Base-by-base conservation (phyloP, 2,888 invertebrate genomes). In the Dichetophora obliterata region DNA sequence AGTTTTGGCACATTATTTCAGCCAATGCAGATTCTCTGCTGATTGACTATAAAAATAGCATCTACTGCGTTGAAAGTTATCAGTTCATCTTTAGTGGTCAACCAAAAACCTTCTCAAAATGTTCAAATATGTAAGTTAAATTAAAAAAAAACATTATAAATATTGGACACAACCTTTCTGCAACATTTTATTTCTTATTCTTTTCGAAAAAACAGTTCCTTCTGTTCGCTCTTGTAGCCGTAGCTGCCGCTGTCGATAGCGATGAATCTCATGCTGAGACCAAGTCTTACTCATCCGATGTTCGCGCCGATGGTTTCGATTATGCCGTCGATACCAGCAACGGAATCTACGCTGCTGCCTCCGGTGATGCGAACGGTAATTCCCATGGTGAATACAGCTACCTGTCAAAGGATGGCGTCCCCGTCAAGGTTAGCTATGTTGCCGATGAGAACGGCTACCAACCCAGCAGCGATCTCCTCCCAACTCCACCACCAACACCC, bases 361-460 rank as follows among this genome's bases (percentile, higher is more conserved):
- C 37, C 2, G 87, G 87, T 43, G 84, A 87, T 80, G 83, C 54
- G 14, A 82, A 85, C 34, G 85, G 84, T 74, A 83, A 83, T 69
- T 83, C 84, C 8, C 81, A 84, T 1, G 87, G 87, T 11, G 22
- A 59, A 16, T 86, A 78, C 68, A 69, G 77, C 43, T 87, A 82
- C 82, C 57, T 83, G 3, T 83, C 85, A 8, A 86, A 86, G 65
- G 86, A 87, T 71, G 87, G 87, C 11, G 83, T 82, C 24, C 83
- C 83, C 31, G 73, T 86, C 27, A 74, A 82, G 24, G 75, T 87
- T 16, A 24, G 52, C 4, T 86, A 86, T 80, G 80, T 83, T 24
- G 87, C 86, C 73, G 82, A 87, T 77, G 87, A 86, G 78, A 81
- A 85, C 70, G 86, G 86, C 27, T 86, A 84, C 78, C 82, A 82